These are phyloP conservation scores for Mormyrops boulengeri DNA, from an alignment of 2,797 vertebrate genomes.

Conservation along the genomic window DNA sequence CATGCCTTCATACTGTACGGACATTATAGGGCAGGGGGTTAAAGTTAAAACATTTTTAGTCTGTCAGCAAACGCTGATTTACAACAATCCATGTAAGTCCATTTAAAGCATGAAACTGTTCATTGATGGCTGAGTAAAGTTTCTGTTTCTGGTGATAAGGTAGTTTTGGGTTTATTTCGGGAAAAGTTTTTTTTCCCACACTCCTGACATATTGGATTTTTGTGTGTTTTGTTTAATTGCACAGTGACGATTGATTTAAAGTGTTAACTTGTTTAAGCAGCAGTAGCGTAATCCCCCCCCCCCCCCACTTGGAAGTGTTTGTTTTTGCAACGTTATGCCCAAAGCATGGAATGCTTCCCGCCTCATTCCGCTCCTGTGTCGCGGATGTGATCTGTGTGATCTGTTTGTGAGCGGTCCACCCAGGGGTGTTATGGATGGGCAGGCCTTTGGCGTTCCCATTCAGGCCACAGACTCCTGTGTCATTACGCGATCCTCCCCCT, in stretches of 20 bases:
- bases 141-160: not conserved
- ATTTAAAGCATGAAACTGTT: not conserved
- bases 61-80: not conserved
- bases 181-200: not conserved
- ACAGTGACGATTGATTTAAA: not conserved
- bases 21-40: not conserved
- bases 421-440: not conserved
- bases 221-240: not conserved
- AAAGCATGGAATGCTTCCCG: not conserved
- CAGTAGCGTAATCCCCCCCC: not conserved
- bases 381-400: not conserved
- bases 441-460: not conserved
- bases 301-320: not conserved
- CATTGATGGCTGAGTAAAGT: not conserved
- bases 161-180: not conserved
- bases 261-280: not conserved
- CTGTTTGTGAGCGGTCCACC: not conserved
- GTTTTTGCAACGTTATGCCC: not conserved
- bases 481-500: not conserved
- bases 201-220: not conserved
- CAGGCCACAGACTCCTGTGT: not conserved
- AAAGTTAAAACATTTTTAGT: not conserved
- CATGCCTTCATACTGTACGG: not conserved
- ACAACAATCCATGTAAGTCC: not conserved
- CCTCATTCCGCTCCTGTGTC: not conserved